Evolutionary conservation across 2,888 invertebrate species (phyloP).

Genomic region (Exephanes ischioxanthus): DNA sequence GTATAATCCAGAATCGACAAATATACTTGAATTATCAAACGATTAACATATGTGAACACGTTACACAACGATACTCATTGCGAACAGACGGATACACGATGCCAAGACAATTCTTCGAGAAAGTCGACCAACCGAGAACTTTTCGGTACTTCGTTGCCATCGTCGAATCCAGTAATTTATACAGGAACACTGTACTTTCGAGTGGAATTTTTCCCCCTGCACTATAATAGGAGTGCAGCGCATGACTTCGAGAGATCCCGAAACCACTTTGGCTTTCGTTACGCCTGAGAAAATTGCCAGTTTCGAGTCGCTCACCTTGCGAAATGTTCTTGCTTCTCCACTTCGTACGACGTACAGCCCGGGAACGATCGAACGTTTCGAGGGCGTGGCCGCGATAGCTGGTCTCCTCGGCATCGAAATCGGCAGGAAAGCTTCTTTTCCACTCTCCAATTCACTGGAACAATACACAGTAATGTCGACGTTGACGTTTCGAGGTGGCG

Average conservation of each 20-base stretch:
- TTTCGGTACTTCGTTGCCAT: slow-evolving; percentile 9
- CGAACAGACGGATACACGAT: background rate
- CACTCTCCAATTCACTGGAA: slow-evolving; percentile 38
- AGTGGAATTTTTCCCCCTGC: slow-evolving; percentile 13
- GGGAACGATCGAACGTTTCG: slow-evolving; percentile 56
- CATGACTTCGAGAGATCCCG: slow-evolving; percentile 49
- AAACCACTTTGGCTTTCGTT: slow-evolving; percentile 66
- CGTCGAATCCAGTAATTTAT: slow-evolving; percentile 21
- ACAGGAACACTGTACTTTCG: slow-evolving; percentile 4
- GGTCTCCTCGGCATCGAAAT: slow-evolving; percentile 38
- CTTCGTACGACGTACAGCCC: slow-evolving; percentile 25
- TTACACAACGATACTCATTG: background rate
- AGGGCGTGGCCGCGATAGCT: slow-evolving; percentile 52
- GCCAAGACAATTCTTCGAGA: background rate
- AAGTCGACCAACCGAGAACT: background rate
- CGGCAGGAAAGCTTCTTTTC: slow-evolving; percentile 39
- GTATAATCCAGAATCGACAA: too few species aligned
- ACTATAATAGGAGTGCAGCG: background rate
- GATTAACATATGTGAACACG: too few species aligned
- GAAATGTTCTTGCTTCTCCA: slow-evolving; percentile 38
- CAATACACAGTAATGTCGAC: slow-evolving; percentile 3
- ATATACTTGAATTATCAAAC: too few species aligned
- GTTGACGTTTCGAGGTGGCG: background rate
- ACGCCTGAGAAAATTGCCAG: slow-evolving; percentile 64
- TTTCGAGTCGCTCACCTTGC: slow-evolving; percentile 62